These are phyloP conservation scores for Protophormia terraenovae DNA, from an alignment of 2,888 invertebrate species.

Conservation along the genomic window DNA sequence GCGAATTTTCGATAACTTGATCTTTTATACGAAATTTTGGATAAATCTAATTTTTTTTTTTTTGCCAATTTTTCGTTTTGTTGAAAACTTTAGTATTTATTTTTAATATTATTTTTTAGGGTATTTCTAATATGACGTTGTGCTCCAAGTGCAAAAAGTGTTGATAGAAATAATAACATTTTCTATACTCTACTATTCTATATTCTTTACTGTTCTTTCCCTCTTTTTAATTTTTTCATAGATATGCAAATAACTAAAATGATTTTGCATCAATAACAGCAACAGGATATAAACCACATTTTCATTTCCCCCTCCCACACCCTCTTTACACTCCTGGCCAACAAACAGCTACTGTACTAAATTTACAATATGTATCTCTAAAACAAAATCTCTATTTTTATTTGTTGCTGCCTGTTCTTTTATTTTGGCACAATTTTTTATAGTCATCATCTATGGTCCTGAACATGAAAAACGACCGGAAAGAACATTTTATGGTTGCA, in stretches of 20 bases:
- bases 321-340: neutral
- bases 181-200: neutral
- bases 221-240: conserved; percentile 28
- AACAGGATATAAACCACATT: conserved; percentile 68
- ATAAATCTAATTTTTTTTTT: too few relatives aligned
- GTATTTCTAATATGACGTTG: too few relatives aligned
- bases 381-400: conserved; percentile 52
- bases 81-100: too few relatives aligned
- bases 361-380: conserved; percentile 38
- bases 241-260: conserved; percentile 65
- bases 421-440: conserved; percentile 56
- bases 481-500: conserved; percentile 78
- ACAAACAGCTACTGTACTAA: conserved; percentile 17
- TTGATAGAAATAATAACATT: conserved; percentile 41
- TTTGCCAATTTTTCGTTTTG: too few relatives aligned
- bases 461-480: conserved; percentile 80
- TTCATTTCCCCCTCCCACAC: conserved; percentile 46
- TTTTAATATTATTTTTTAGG: too few relatives aligned
- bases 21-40: too few relatives aligned
- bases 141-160: conserved; percentile 16
- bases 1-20: too few relatives aligned
- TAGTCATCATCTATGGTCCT: conserved; percentile 72
- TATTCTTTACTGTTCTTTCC: neutral
- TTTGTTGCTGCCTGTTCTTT: neutral
- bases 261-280: conserved; percentile 68